These are phyloP conservation scores for Upupa epops DNA, from an alignment of 2,113 vertebrate species.

Conservation along the genomic window DNA sequence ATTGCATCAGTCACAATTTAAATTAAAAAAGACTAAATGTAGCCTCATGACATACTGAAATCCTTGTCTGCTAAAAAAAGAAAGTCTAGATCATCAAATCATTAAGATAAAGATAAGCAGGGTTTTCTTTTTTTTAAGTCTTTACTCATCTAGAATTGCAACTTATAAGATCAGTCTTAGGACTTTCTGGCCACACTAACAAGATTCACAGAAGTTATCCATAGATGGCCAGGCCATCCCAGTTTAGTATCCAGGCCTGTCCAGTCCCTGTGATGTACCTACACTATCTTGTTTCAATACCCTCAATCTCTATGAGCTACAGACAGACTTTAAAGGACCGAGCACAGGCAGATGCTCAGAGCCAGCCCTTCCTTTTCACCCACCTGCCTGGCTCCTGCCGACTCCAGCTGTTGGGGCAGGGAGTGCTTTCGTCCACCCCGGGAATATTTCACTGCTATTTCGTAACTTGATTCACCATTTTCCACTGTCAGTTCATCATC, in stretches of 20 bases:
- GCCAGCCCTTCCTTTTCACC: neutral
- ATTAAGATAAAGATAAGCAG: neutral
- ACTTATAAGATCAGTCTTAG: neutral
- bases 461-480: constrained; percentile 75
- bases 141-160: neutral
- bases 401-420: constrained; percentile 90
- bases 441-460: constrained; percentile 79
- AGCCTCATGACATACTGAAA: neutral
- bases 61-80: neutral
- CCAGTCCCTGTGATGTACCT: neutral
- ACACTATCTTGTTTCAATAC: neutral
- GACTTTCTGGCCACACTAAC: neutral
- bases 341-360: neutral
- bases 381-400: constrained; percentile 84
- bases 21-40: constrained; percentile 27
- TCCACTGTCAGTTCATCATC: constrained; percentile 91
- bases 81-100: neutral
- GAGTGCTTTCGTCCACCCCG: constrained; percentile 90
- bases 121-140: neutral
- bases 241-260: neutral
- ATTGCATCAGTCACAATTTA: neutral
- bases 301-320: neutral
- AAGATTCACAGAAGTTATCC: neutral
- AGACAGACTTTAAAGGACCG: fast-evolving
- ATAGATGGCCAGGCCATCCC: fast-evolving